Evolutionary conservation across 2,888 invertebrate genomes (phyloP).

Genomic region (Netelia inedita): DNA sequence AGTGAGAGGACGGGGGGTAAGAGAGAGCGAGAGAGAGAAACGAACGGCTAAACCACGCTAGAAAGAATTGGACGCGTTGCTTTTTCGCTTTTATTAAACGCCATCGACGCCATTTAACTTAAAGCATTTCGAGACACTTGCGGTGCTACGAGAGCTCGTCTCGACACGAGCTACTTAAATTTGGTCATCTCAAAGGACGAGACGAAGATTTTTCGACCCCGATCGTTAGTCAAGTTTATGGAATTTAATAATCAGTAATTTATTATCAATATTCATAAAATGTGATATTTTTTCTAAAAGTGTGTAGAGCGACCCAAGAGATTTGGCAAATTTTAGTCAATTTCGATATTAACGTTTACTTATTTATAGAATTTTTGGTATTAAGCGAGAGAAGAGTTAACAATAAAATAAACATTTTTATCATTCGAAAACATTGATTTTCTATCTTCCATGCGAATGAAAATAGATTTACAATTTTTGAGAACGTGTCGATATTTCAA

Average conservation of each 20-base stretch:
- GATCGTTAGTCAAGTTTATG: too few species aligned
- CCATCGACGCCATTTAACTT: constrained; percentile 53
- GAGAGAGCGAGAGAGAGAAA: background rate
- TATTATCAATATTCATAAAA: background rate
- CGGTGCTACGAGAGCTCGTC: constrained; percentile 9
- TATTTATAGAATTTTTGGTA: too few species aligned
- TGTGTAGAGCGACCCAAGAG: too few species aligned
- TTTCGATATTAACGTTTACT: too few species aligned
- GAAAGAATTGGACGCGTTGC: constrained; percentile 44
- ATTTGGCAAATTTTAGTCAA: too few species aligned
- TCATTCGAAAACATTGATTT: background rate
- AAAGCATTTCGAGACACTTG: constrained; percentile 27
- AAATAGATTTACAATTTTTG: background rate
- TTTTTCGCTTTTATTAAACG: constrained; percentile 48
- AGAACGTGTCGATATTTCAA: too few species aligned
- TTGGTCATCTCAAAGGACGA: background rate
- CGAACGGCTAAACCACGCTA: background rate
- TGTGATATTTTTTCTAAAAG: background rate
- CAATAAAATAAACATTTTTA: background rate
- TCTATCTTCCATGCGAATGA: background rate
- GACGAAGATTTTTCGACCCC: too few species aligned
- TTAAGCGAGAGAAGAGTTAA: too few species aligned
- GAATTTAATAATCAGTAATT: too few species aligned
- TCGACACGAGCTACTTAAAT: constrained; percentile 5
- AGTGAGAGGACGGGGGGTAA: background rate